These are phyloP conservation scores for Melanotaenia pygmaea DNA, from an alignment of 2,797 vertebrate species.

Conservation along the genomic window DNA sequence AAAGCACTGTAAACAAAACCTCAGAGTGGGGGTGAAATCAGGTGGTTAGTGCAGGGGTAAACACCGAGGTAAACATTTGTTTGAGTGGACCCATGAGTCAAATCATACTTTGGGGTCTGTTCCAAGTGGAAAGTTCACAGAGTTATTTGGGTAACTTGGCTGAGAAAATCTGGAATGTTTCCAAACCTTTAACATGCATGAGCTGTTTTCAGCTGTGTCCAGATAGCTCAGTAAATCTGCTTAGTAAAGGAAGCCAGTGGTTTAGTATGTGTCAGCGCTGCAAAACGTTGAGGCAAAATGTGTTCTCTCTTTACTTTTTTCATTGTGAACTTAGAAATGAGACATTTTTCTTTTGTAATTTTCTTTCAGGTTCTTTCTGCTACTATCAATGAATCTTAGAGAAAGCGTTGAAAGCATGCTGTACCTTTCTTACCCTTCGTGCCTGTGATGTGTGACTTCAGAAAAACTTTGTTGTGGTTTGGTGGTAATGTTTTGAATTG, in stretches of 20 bases:
- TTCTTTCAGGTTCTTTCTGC: conserved; percentile 2
- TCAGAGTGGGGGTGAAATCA: conserved; percentile 53
- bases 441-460: neutral
- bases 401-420: neutral
- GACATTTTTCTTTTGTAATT: neutral
- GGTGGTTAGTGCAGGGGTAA: conserved; percentile 47
- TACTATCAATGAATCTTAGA: conserved; percentile 1
- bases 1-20: conserved; percentile 52
- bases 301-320: neutral
- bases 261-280: neutral
- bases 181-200: neutral
- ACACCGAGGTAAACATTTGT: conserved; percentile 63
- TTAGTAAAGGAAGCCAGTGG: neutral
- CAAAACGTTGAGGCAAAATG: neutral
- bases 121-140: conserved; percentile 16
- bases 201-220: neutral
- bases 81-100: conserved; percentile 59
- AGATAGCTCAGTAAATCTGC: neutral
- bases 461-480: neutral
- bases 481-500: conserved; percentile 2
- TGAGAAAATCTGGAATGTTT: neutral
- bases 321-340: neutral
- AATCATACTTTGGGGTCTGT: neutral
- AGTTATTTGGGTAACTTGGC: conserved; percentile 2
- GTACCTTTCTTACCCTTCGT: no score